These are phyloP conservation scores for Eutolmus rufibarbis DNA, from an alignment of 2,888 invertebrate genomes.

Conservation along the genomic window DNA sequence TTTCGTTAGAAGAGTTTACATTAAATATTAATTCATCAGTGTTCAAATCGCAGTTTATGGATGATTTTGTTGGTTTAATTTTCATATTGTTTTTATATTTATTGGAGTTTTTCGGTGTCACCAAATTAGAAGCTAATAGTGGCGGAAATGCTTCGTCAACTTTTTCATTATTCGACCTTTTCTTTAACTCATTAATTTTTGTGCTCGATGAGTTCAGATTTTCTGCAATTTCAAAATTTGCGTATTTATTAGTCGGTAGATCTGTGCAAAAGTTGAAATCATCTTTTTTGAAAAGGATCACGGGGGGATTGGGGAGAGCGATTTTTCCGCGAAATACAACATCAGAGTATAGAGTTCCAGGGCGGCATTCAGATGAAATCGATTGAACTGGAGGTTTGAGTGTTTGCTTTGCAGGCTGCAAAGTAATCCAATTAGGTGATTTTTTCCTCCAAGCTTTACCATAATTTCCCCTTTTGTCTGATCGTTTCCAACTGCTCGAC, in stretches of 20 bases:
- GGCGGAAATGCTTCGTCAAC: constrained; percentile 22
- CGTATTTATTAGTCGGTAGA: background rate
- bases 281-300: background rate
- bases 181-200: background rate
- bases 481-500: constrained; percentile 51
- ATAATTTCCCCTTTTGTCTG: constrained; percentile 25
- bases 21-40: background rate
- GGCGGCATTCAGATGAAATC: constrained; percentile 49
- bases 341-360: constrained; percentile 52
- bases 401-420: constrained; percentile 45
- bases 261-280: background rate
- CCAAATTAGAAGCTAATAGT: background rate
- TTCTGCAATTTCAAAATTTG: background rate
- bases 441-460: constrained; percentile 46
- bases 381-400: background rate
- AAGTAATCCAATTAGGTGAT: constrained; percentile 45
- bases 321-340: constrained; percentile 51
- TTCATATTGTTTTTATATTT: background rate
- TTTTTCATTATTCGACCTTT: background rate
- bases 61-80: background rate
- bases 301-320: background rate
- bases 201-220: background rate
- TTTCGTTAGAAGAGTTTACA: background rate
- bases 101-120: background rate
- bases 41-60: background rate